Base-by-base conservation (phyloP, 1,140 invertebrate species). In the Ceratoteleas bidentatus region DNA sequence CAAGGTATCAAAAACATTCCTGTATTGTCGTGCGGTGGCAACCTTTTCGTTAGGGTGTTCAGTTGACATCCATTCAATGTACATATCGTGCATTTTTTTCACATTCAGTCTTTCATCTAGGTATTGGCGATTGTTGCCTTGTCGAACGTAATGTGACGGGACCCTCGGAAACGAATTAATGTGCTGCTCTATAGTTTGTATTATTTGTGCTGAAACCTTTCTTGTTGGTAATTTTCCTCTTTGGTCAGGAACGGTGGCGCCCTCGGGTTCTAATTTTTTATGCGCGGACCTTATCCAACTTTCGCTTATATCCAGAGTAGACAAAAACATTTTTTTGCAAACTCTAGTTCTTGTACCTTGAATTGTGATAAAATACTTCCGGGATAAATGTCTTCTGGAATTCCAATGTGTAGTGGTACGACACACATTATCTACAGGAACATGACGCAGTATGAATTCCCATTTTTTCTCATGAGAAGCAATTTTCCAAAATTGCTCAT, bases 101-200 rank as follows among this genome's bases (percentile, higher is more conserved):
- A 90, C 81, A 32, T 84, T 87, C 69, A 87, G 80, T 0, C 85
- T 57, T 60, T 73, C 72, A 58, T 88, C 85, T 6, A 91, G 84
- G 62, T 84, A 90, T 62, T 89, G 85, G 16, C 84, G 61, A 49
- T 80, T 84, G 32, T 85, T 86, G 45, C 83, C 47, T 52, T 58
- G 33, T 61, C 87, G 64, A 15, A 77, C 49, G 61, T 90, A 90
- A 68, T 90, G 88, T 8, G 85, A 88, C 33, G 88, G 86, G 15
- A 86, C 78, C 47, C 77, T 79, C 14, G 88, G 86, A 47, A 89
- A 87, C n/a, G 81, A 50, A 45, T 88, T 72, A 24, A 89, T 89
- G 53, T 84, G 79, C n/a, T 78, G 36, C 70, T n/a, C 11, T 54
- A 70, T 76, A 52, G 11, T 81, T 80, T 66, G 64, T 53, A 72